phyloP scores from a whole-genome alignment of 1,140 invertebrate genomes.

The Ditylenchus dipsaci region DNA sequence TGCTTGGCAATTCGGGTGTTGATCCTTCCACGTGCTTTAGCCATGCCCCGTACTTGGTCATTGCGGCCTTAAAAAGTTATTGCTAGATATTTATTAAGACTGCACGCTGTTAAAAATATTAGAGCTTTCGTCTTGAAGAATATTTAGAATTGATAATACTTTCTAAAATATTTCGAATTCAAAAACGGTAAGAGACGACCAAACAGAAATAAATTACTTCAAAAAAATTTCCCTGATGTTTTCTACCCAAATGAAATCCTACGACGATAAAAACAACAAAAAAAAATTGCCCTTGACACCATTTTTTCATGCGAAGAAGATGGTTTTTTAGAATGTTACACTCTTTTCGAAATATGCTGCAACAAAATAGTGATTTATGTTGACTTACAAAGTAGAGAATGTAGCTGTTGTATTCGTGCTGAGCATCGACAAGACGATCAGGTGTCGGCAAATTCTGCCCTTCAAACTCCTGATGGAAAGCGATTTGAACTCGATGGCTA shows the following conservation, averaged over 20 bases:
- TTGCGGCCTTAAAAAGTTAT: constrained; percentile 24
- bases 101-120: too few species aligned
- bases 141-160: too few species aligned
- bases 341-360: too few species aligned
- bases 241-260: too few species aligned
- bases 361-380: too few species aligned
- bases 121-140: too few species aligned
- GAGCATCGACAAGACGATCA: constrained; percentile 9
- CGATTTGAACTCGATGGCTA: neutral
- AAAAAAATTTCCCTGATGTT: too few species aligned
- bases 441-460: constrained; percentile 14
- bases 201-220: too few species aligned
- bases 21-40: constrained; percentile 24
- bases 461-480: constrained; percentile 16
- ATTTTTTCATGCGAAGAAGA: too few species aligned
- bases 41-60: constrained; percentile 28
- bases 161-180: neutral
- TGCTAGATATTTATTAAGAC: constrained; percentile 1
- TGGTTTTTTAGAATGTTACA: too few species aligned
- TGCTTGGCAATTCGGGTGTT: constrained; percentile 31
- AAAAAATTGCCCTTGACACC: too few species aligned
- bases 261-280: too few species aligned
- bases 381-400: constrained; percentile 37
- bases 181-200: constrained; percentile 2
- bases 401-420: constrained; percentile 36